Evolutionary conservation across 1,140 invertebrate genomes (phyloP), one percentile per base, ranked within the genome.

Genomic region (Globodera rostochiensis): DNA sequence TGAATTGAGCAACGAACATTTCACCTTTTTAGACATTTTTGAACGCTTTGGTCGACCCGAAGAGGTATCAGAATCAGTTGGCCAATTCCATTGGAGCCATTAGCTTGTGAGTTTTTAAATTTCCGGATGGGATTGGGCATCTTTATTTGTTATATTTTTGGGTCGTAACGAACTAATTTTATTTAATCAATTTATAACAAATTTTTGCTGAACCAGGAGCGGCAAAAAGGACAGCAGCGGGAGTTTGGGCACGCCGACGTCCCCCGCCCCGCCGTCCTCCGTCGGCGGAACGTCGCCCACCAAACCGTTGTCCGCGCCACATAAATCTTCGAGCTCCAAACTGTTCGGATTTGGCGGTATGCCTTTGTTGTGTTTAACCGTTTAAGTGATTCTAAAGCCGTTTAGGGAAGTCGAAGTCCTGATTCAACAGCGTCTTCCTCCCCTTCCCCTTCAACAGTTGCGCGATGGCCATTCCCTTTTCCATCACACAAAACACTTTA

Each of bases 31-130:
- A 78, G 79, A 84, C 84, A 19, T 85, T 89, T 64, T 74, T 89
- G 45, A 86, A 84, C n/a, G 89, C 89, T 53, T 80, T 89, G 19
- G 87, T 88, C 11, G 86, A 89, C 80, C 88, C 88, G 15, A 90
- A 88, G 49, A 73, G 74, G 50, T 88, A 87, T 69, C 86, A 87
- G 70, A 88, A 87, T 57, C 84, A 87, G 67, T 78, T 87, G 75
- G 81, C 84, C 15, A 86, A 81, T 74, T 74, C 73, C 46, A 73
- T 86, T 36, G 77, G 69, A 53, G 79, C 80, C 3, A 45, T 86
- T n/a, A 81, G 64, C 21, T 70, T 85, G 84, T 85, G 79, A 84
- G 82, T 67, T 49, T 46, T 73, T 76, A 50, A 77, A 13, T 45
- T 50, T 21, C 8, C 13, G 46, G 66, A 19, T 84, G 49, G 6